phyloP scores from a whole-genome alignment of 2,888 invertebrate genomes.

The Sesia bembeciformis region DNA sequence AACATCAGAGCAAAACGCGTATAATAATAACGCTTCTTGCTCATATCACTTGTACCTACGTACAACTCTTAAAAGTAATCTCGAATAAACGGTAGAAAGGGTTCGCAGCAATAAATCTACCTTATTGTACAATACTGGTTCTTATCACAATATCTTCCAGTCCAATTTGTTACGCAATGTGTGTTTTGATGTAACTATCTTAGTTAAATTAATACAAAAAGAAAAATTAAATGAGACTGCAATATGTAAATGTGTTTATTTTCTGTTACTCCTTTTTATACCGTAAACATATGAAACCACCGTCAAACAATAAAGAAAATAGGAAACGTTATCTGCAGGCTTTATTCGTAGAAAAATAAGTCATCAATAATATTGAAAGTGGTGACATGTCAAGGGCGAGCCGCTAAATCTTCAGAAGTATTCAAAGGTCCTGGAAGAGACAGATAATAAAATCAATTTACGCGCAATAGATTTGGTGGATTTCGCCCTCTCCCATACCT shows the following conservation, averaged over 20 bases:
- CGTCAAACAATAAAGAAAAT: neutral
- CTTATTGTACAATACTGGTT: conserved; percentile 38
- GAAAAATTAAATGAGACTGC: conserved; percentile 71
- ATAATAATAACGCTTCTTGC: no score
- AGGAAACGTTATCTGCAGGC: neutral
- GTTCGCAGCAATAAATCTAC: conserved; percentile 26
- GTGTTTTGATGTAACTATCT: conserved; percentile 67
- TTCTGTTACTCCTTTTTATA: neutral
- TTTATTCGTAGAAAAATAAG: neutral
- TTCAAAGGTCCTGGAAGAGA: neutral
- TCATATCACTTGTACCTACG: no score
- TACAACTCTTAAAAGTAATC: conserved; percentile 5
- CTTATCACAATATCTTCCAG: conserved; percentile 57
- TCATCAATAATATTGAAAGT: neutral
- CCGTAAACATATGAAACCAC: no score
- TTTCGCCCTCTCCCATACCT: neutral
- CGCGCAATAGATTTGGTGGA: neutral
- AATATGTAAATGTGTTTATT: conserved; percentile 19
- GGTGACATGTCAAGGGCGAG: neutral
- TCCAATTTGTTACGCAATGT: conserved; percentile 64
- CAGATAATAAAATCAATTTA: neutral
- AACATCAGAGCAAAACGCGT: no score
- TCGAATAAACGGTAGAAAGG: conserved; percentile 21
- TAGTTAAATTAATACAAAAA: conserved; percentile 55
- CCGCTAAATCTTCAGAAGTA: neutral